Evolutionary conservation across 2,888 invertebrate species (phyloP), one percentile per base, ranked within the genome.

Genomic region (Agrotis clavis): DNA sequence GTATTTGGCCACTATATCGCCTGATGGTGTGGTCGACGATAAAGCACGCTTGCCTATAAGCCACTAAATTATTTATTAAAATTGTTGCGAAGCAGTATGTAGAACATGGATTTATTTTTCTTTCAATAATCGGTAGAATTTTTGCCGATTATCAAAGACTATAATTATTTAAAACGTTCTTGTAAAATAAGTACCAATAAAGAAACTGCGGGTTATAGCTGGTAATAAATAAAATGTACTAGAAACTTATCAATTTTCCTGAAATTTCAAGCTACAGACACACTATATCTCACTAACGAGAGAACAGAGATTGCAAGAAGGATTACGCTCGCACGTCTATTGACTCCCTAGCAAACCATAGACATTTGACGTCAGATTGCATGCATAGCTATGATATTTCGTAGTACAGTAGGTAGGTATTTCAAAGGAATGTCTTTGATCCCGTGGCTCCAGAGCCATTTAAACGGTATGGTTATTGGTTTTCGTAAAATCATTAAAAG

Each of bases 301-400:
- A 62, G 71, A 62, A 72, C 71, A 80, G 85, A 83, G 85, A 86
- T 87, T 81, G 81, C 80, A 65, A 79, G 86, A 86, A 84, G 87
- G 88, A 88, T 89, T 88, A 87, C 74, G 75, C 53, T 72, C 48
- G 77, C 61, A 71, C 71, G 71, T 71, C 74, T 79, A 77, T 87
- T 81, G 79, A 81, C 75, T 82, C 80, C 71, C 77, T n/a, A 51
- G 53, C 25, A 50, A 30, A 67, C 72, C 72, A 77, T 71, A 74
- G 78, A 83, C 75, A 68, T 86, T 87, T 87, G 83, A 86, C 74
- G 81, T 75, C 76, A 71, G 69, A 79, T 82, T 77, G 79, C 74
- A 70, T 66, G 73, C 71, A 77, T 77, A 50, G n/a, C n/a, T 77
- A 81, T 77, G 71, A 77, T 57, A 41, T 54, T 72, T 61, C 53